Conservation (phyloP, 2,888 invertebrate species). For the Lordiphosa fenestrarum region DNA sequence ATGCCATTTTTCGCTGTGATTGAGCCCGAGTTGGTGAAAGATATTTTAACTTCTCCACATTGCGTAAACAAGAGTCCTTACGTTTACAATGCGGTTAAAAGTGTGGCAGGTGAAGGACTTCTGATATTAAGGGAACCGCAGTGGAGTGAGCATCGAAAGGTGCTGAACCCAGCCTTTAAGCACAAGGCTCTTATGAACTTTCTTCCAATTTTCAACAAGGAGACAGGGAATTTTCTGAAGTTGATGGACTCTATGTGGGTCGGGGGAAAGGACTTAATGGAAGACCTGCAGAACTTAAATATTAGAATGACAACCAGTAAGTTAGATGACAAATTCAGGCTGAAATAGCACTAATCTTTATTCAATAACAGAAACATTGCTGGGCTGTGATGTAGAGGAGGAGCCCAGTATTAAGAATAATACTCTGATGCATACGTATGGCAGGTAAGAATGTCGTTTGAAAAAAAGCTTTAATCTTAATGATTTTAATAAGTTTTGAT, state of each 20-base stretch:
- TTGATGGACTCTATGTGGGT: conserved; percentile 33
- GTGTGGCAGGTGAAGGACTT: conserved; percentile 48
- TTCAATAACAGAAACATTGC: conserved; percentile 31
- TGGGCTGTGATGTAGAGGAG: conserved; percentile 29
- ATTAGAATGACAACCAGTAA: conserved; percentile 63
- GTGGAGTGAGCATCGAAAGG: conserved; percentile 66
- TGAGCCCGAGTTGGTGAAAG: conserved; percentile 59
- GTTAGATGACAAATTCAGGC: conserved; percentile 11
- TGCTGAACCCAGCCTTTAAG: conserved; percentile 63
- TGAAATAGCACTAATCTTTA: too few species aligned
- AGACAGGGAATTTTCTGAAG: conserved; percentile 43
- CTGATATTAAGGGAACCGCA: conserved; percentile 37
- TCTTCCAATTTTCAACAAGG: conserved; percentile 63
- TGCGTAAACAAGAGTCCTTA: conserved; percentile 56
- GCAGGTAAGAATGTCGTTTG: neutral
- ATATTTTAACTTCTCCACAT: conserved; percentile 57
- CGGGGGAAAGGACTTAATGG: conserved; percentile 42
- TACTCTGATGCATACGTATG: conserved; percentile 8
- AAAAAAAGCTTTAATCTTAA: too few species aligned
- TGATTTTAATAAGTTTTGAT: too few species aligned
- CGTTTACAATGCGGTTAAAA: conserved; percentile 43
- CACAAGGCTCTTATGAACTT: conserved; percentile 62
- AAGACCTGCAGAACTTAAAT: conserved; percentile 38
- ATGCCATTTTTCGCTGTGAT: conserved; percentile 53
- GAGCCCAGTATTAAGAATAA: conserved; percentile 19